Evolutionary conservation across 2,113 vertebrate genomes (phyloP).

Genomic region (Dipodomys stephensi): DNA sequence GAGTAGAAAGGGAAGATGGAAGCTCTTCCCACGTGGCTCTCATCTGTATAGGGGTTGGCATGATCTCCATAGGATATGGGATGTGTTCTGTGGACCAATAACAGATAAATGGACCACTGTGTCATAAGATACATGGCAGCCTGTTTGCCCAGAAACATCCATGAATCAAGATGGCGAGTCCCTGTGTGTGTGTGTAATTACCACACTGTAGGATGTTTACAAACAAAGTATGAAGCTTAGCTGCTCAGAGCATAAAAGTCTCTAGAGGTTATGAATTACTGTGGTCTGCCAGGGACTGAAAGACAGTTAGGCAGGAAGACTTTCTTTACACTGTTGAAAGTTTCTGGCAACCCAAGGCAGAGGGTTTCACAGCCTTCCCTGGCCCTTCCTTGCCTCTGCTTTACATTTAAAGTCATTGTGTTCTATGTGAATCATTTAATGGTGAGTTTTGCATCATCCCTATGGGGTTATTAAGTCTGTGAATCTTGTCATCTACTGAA

Average conservation of each 20-base stretch:
- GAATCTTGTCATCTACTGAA: not conserved
- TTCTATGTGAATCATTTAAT: too few species aligned
- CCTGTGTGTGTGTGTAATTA: fast-evolving
- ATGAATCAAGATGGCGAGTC: not conserved
- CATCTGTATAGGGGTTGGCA: not conserved
- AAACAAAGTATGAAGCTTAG: not conserved
- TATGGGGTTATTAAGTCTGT: not conserved
- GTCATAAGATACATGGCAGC: not conserved
- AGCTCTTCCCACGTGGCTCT: not conserved
- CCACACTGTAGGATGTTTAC: not conserved
- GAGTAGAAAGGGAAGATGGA: not conserved
- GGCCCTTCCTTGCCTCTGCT: not conserved
- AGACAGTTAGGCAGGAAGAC: not conserved
- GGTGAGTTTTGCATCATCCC: not conserved
- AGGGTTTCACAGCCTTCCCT: not conserved
- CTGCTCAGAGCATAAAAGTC: not conserved
- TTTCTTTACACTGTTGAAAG: not conserved
- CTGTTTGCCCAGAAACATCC: not conserved
- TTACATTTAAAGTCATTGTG: too few species aligned
- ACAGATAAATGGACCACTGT: not conserved
- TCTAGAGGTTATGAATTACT: not conserved
- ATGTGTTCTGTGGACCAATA: not conserved
- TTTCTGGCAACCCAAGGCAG: not conserved
- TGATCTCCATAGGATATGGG: not conserved
- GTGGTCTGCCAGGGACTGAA: not conserved